Evolutionary conservation across 2,797 vertebrate genomes (phyloP).

Genomic region (Chelon labrosus): DNA sequence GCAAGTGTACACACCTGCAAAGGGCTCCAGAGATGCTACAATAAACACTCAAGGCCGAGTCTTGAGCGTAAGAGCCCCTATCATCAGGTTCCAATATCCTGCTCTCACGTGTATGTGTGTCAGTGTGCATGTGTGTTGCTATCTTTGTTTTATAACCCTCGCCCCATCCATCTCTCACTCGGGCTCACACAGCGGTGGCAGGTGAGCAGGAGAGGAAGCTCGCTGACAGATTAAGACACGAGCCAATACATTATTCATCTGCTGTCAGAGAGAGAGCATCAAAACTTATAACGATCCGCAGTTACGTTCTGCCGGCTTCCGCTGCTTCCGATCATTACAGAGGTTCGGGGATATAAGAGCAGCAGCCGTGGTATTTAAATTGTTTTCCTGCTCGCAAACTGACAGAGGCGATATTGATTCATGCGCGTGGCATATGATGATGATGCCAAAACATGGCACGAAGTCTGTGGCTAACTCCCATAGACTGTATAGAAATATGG

Average conservation of each 20-base stretch:
- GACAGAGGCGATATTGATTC: slow-evolving; percentile 13
- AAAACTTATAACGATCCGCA: slow-evolving; percentile 22
- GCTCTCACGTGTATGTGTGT: slow-evolving; percentile 22
- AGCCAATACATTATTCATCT: slow-evolving; percentile 59
- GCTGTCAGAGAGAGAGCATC: slow-evolving; percentile 42
- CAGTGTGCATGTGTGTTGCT: slow-evolving; percentile 20
- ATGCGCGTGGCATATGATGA: slow-evolving; percentile 9
- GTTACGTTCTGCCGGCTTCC: background rate
- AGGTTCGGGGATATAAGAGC: background rate
- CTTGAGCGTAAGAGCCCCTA: slow-evolving; percentile 29
- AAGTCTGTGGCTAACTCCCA: slow-evolving; percentile 2
- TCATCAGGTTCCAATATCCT: slow-evolving; percentile 75
- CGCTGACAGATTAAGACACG: slow-evolving; percentile 58
- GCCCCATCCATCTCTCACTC: slow-evolving; percentile 47
- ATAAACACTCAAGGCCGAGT: slow-evolving; percentile 61
- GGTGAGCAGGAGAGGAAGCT: slow-evolving; percentile 43
- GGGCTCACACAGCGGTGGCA: slow-evolving; percentile 46
- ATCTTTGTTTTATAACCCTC: slow-evolving; percentile 45
- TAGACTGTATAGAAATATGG: too few relatives aligned
- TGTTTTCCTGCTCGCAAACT: background rate
- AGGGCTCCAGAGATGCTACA: slow-evolving; percentile 35
- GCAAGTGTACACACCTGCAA: slow-evolving; percentile 60
- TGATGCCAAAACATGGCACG: background rate
- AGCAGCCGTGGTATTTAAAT: background rate
- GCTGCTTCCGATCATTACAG: slow-evolving; percentile 5